These are phyloP conservation scores for Oostethus manadensis DNA, from an alignment of 2,113 vertebrate species.

Conservation along the genomic window DNA sequence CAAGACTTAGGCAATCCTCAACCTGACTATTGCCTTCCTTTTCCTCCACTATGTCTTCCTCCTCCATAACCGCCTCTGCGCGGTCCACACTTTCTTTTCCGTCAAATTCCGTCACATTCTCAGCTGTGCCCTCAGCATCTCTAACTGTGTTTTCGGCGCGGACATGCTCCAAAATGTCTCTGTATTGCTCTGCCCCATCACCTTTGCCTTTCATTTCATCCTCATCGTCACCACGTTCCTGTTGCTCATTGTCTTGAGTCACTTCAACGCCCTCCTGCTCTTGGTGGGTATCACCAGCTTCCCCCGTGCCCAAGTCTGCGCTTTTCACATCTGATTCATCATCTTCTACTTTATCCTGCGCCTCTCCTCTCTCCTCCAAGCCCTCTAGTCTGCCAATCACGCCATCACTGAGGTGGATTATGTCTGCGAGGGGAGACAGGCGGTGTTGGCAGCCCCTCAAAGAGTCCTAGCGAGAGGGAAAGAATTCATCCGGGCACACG, in stretches of 20 bases:
- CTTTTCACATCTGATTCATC: conserved; percentile 13
- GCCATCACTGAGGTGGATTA: conserved; percentile 30
- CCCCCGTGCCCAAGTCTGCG: not conserved
- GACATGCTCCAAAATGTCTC: not conserved
- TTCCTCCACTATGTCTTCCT: not conserved
- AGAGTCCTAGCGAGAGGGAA: conserved; percentile 52
- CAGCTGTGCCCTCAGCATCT: conserved; percentile 6
- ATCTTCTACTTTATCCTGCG: conserved; percentile 2
- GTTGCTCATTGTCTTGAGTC: conserved; percentile 18
- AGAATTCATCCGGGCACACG: conserved; percentile 32
- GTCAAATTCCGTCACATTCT: conserved; percentile 2
- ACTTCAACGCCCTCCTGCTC: conserved; percentile 10
- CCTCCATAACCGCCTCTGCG: not conserved
- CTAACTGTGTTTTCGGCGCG: not conserved
- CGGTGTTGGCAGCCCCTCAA: conserved; percentile 37
- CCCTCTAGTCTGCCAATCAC: not conserved
- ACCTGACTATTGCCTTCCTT: conserved; percentile 22
- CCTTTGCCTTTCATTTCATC: not conserved
- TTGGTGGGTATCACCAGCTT: conserved; percentile 3
- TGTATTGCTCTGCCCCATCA: conserved; percentile 12
- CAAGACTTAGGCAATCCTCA: conserved; percentile 15
- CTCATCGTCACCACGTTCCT: conserved; percentile 5
- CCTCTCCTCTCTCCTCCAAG: conserved; percentile 15
- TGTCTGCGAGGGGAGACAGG: conserved; percentile 29
- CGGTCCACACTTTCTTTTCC: not conserved